Evolutionary conservation across 2,888 invertebrate species (phyloP).

Genomic region (Polydrusus cervinus): DNA sequence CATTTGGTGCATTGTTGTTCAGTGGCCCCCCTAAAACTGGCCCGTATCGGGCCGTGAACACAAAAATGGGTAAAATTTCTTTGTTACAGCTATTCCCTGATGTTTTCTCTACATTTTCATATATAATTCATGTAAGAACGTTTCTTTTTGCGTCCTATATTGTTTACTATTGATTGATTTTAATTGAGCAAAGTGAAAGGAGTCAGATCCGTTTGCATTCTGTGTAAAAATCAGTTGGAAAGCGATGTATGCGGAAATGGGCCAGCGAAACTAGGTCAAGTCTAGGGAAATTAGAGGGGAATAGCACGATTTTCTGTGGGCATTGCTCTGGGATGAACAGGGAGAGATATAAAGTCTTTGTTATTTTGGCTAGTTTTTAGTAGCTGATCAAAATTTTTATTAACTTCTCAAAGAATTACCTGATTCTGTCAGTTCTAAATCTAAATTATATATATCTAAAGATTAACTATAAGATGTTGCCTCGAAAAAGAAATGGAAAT

Average conservation of each 20-base stretch:
- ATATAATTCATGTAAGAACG: constrained; percentile 7
- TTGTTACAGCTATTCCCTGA: constrained; percentile 41
- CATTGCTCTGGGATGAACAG: constrained; percentile 5
- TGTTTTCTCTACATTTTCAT: constrained; percentile 24
- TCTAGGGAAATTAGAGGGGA: constrained; percentile 43
- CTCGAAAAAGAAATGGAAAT: neutral
- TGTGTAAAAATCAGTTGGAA: constrained; percentile 53
- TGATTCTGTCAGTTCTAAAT: neutral
- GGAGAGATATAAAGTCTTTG: constrained; percentile 14
- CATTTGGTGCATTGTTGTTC: constrained; percentile 56
- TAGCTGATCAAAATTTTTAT: neutral
- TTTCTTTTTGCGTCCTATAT: constrained; percentile 30
- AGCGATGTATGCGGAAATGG: constrained; percentile 52
- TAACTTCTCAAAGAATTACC: neutral
- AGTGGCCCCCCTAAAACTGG: constrained; percentile 45
- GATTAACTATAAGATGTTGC: neutral
- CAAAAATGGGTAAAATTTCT: constrained; percentile 51
- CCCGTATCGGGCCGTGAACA: constrained; percentile 35
- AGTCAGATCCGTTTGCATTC: constrained; percentile 54
- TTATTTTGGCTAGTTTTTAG: neutral
- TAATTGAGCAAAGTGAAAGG: constrained; percentile 56
- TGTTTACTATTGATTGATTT: constrained; percentile 56
- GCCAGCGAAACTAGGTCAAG: constrained; percentile 52
- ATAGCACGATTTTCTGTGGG: constrained; percentile 23
- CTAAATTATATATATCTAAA: too few species aligned